A percentile compares a stretch with the other conserved stretches of the same genome.
phyloP scores from a whole-genome alignment of 2,797 vertebrate genomes.

The Orestias chungarensis region DNA sequence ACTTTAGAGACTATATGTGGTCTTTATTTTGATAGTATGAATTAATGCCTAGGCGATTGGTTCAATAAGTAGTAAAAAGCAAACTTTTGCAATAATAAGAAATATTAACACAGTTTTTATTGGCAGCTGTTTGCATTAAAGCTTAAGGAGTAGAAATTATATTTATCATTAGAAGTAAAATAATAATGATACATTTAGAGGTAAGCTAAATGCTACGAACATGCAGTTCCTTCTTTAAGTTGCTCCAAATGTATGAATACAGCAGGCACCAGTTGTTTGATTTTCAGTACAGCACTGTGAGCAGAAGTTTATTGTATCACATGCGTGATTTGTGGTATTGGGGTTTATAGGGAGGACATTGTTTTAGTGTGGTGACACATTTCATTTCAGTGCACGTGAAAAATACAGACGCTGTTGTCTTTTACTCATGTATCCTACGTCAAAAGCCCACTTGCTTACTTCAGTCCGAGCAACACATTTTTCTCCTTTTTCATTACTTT shows the following conservation, averaged over 20 bases:
- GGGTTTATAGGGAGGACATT: slow-evolving; percentile 18
- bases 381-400: slow-evolving; percentile 9
- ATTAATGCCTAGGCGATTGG: not conserved
- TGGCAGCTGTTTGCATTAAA: not conserved
- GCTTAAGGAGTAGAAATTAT: not conserved
- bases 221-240: too few species aligned
- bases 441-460: slow-evolving; percentile 22
- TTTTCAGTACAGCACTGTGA: slow-evolving; percentile 1
- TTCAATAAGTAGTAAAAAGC: not conserved
- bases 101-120: not conserved
- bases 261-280: not conserved
- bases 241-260: too few species aligned
- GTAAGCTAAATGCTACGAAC: too few species aligned
- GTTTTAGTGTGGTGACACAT: slow-evolving; percentile 29
- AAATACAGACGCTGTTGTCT: slow-evolving; percentile 11
- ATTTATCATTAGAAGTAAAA: too few species aligned
- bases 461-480: slow-evolving; percentile 20
- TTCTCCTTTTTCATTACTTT: not conserved
- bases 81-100: not conserved
- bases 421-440: slow-evolving; percentile 15
- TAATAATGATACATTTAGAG: not conserved
- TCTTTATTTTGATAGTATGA: not conserved
- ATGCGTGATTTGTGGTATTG: slow-evolving; percentile 11
- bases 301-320: slow-evolving; percentile 19
- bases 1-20: not conserved